Base-by-base conservation (phyloP, 2,888 invertebrate genomes). In the Xanthostigma xanthostigma region DNA sequence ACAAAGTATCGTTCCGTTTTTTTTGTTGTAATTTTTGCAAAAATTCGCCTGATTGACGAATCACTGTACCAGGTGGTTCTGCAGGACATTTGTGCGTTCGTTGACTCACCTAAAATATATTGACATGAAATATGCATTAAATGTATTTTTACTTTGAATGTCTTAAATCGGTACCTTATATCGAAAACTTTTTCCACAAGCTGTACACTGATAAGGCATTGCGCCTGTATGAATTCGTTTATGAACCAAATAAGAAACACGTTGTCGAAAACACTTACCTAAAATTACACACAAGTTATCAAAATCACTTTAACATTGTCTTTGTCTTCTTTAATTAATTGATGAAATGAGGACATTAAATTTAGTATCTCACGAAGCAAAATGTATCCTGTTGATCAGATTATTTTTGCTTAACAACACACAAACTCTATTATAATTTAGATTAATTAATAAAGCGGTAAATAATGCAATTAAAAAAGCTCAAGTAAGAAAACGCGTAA, bases 211-310 rank as follows among this genome's bases (percentile, higher is more conserved):
- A 60, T 89, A 89, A 1, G 89, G 89, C 86, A 88, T 85, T 0
- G 77, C 86, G 36, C 88, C 89, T 1, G 88, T 84, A 58, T 89
- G 88, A 55, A 88, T 89, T 53, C 89, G 74, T 52, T 82, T 75
- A 62, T 90, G 89, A 0, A 90, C 89, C 59, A 89, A 70, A 64
- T 88, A 89, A 0, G 88, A 88, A 11, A 90, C 88, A 50, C 89
- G 68, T 63, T 90, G 90, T 9, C 90, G 77, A 62, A 90, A 90
- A 60, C 84, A 81, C 74, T 90, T 90, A 10, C 87, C 88, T 89
- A 64, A 33, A 68, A 69, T 51, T 49, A 53, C 46, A 46, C 48
- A 44, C 44, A 47, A 44, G 6, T 14, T 2, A 51, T 44, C 13
- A 47, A 41, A 46, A 14, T 12, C 38, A 11, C 12, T 17, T 6